phyloP scores from a whole-genome alignment of 2,888 invertebrate species.

The Helicoverpa assulta region DNA sequence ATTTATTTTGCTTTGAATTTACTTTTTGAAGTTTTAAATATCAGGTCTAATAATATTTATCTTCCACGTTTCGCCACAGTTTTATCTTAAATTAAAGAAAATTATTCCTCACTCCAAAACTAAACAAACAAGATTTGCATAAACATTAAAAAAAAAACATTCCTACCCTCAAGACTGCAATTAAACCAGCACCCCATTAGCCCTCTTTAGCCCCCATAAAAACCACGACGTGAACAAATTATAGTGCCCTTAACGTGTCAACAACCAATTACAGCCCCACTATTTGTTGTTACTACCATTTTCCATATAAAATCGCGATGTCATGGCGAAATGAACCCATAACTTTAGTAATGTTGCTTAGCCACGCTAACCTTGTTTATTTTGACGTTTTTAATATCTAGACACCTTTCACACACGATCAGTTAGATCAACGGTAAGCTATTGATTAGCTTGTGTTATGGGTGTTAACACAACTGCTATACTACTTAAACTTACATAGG shows the following conservation, averaged over 20 bases:
- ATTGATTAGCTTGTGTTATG: too few species aligned
- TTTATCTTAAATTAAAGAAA: not conserved
- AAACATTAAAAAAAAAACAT: conserved; percentile 41
- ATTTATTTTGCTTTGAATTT: too few species aligned
- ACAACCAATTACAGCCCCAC: conserved; percentile 52
- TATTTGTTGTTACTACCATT: conserved; percentile 43
- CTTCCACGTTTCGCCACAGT: too few species aligned
- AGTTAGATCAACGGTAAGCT: too few species aligned
- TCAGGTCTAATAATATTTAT: too few species aligned
- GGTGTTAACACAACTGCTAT: too few species aligned
- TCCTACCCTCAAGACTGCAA: conserved; percentile 24
- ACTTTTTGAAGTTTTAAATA: too few species aligned
- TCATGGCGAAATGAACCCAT: conserved; percentile 50
- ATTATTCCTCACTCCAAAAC: not conserved
- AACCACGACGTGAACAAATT: conserved; percentile 58
- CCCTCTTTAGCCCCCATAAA: conserved; percentile 46
- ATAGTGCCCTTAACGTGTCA: conserved; percentile 49
- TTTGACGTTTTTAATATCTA: conserved; percentile 12
- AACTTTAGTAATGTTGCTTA: conserved; percentile 29
- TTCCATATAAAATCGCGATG: conserved; percentile 46
- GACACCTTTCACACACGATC: too few species aligned
- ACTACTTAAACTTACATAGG: too few species aligned
- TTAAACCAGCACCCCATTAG: conserved; percentile 39
- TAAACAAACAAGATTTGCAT: conserved; percentile 7
- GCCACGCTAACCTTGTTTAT: conserved; percentile 41